Percentiles rank a stretch among this genome's conserved stretches.
Evolutionary conservation across 2,113 vertebrate species (phyloP).

Genomic region (Atlantisia rogersi): DNA sequence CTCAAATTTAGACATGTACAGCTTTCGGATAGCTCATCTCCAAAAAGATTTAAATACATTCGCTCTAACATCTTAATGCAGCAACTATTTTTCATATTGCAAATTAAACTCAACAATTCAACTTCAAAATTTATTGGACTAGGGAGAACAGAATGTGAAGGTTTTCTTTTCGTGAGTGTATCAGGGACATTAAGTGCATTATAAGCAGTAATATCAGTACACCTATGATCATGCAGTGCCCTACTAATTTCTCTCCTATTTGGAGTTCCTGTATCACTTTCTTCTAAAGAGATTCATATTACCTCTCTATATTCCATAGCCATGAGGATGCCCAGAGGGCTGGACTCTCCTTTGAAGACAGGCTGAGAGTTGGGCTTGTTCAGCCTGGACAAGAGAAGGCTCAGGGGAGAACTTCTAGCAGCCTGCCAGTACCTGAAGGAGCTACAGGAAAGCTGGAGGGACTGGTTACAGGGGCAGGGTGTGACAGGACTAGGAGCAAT

Average conservation of each 20-base stretch:
- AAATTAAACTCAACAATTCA: background rate
- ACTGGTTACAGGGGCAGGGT: too few species aligned
- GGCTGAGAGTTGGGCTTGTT: too few species aligned
- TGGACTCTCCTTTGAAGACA: too few species aligned
- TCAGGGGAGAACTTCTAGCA: too few species aligned
- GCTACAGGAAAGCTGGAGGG: too few species aligned
- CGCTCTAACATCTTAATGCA: background rate
- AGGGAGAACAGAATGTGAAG: background rate
- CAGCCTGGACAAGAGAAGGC: too few species aligned
- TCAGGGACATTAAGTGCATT: background rate
- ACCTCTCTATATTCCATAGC: background rate
- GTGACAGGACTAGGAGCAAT: too few species aligned
- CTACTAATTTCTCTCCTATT: background rate
- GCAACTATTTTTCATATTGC: background rate
- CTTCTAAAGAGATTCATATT: background rate
- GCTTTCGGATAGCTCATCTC: background rate
- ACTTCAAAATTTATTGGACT: background rate
- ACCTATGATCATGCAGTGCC: accelerated
- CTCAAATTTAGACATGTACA: background rate
- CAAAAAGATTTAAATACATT: background rate
- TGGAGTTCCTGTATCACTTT: background rate
- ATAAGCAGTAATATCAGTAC: background rate
- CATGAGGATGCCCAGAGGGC: too few species aligned
- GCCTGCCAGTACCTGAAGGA: too few species aligned
- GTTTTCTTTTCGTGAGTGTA: background rate